Percentiles rank a stretch among this genome's conserved stretches.
phyloP scores from a whole-genome alignment of 2,888 invertebrate species.

The Cephalotes varians region DNA sequence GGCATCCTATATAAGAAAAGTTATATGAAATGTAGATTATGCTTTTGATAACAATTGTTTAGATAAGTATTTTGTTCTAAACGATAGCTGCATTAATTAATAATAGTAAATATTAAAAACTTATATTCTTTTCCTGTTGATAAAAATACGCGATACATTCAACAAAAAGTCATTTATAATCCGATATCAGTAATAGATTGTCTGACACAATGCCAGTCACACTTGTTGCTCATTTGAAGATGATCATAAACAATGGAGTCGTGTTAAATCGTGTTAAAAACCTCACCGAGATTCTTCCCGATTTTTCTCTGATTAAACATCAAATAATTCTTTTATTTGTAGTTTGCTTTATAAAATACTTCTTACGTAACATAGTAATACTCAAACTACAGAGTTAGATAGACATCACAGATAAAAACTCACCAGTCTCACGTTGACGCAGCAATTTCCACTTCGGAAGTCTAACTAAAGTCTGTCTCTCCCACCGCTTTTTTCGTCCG shows the following conservation, averaged over 20 bases:
- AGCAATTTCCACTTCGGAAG: constrained; percentile 59
- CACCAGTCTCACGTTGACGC: constrained; percentile 74
- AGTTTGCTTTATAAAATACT: background rate
- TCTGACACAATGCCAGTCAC: constrained; percentile 62
- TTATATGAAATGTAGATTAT: background rate
- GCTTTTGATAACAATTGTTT: background rate
- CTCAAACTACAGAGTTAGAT: constrained; percentile 31
- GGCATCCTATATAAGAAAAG: background rate
- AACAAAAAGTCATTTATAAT: constrained; percentile 49
- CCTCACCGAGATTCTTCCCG: background rate
- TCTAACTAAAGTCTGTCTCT: constrained; percentile 55
- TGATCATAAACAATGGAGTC: constrained; percentile 21
- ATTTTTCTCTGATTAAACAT: background rate
- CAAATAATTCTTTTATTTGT: background rate
- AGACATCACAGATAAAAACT: constrained; percentile 59
- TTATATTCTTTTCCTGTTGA: background rate
- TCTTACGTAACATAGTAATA: constrained; percentile 31
- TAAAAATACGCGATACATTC: background rate
- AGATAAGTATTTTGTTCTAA: background rate
- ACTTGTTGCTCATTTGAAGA: constrained; percentile 70
- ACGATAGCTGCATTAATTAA: background rate
- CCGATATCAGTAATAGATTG: constrained; percentile 62
- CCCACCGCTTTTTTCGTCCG: constrained; percentile 32
- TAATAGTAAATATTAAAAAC: background rate
- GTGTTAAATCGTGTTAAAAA: no score